Evolutionary conservation across 2,797 vertebrate species (phyloP).

Genomic region (Netta rufina): DNA sequence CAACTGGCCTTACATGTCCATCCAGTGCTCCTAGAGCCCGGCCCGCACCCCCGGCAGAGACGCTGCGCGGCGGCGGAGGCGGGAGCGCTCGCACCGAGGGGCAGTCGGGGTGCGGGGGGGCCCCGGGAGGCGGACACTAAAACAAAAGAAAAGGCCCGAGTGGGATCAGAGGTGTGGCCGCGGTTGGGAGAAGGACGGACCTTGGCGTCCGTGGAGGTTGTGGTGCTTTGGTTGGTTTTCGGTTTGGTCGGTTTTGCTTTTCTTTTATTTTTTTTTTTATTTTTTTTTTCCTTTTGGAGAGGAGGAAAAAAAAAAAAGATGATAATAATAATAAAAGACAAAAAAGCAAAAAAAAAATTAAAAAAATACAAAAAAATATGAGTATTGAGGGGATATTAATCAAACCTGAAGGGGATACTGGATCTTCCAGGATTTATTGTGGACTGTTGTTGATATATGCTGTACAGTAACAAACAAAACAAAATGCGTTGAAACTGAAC

Average conservation of each 20-base stretch:
- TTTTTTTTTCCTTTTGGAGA: background rate
- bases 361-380: conserved; percentile 24
- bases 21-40: conserved; percentile 94
- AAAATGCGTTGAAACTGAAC: conserved; percentile 80
- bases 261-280: background rate
- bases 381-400: conserved; percentile 80
- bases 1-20: conserved; percentile 99
- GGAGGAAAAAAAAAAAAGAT: background rate
- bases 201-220: conserved; percentile 65
- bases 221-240: background rate
- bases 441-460: conserved; percentile 93
- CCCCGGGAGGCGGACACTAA: conserved; percentile 29
- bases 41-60: conserved; percentile 57
- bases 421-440: conserved; percentile 87
- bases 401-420: conserved; percentile 77
- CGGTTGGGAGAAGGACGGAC: conserved; percentile 61
- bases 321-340: conserved; percentile 35
- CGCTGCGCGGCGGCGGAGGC: conserved; percentile 52
- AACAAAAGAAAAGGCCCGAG: conserved; percentile 64
- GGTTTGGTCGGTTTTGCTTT: background rate
- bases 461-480: conserved; percentile 94
- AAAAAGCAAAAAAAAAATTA: background rate
- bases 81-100: conserved; percentile 23
- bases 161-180: conserved; percentile 70
- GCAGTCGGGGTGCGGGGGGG: conserved; percentile 21